A percentile compares a stretch with the other conserved stretches of the same genome.
These are phyloP conservation scores for Nasalis larvatus DNA, from an alignment of 2,113 vertebrate genomes.

Conservation along the genomic window DNA sequence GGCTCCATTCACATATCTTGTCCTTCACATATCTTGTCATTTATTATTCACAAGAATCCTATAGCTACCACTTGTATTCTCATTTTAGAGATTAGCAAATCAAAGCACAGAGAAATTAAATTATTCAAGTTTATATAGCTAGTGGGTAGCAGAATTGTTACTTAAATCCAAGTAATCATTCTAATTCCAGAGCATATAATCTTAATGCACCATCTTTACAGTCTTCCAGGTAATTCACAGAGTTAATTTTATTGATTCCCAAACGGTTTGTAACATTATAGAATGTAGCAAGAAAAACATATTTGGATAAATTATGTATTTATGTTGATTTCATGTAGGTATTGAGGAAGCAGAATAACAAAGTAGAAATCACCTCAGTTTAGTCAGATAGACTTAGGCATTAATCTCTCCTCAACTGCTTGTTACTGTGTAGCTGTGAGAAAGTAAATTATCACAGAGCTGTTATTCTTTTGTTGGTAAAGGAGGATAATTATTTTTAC, in stretches of 20 bases:
- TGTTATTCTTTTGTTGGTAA: conserved; percentile 21
- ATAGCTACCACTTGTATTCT: background rate
- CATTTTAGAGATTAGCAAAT: conserved; percentile 23
- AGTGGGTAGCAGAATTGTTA: background rate
- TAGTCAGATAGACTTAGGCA: background rate
- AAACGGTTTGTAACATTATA: background rate
- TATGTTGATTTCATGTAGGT: background rate
- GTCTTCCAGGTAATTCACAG: background rate
- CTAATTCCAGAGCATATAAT: background rate
- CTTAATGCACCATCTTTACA: background rate
- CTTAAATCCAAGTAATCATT: background rate
- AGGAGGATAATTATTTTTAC: conserved; percentile 11
- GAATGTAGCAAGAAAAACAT: background rate
- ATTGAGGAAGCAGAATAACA: background rate
- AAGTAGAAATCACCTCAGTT: background rate
- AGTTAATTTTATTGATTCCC: background rate
- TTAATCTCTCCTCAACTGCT: background rate
- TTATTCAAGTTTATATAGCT: background rate
- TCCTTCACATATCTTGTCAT: background rate
- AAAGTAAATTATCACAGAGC: background rate
- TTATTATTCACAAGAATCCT: background rate
- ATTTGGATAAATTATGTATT: background rate
- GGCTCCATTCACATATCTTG: background rate
- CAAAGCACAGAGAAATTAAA: background rate
- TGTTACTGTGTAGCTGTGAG: background rate